Percentiles rank a stretch among this genome's conserved stretches.
Conservation (phyloP, 2,888 invertebrate genomes). For the Scotopteryx bipunctaria region DNA sequence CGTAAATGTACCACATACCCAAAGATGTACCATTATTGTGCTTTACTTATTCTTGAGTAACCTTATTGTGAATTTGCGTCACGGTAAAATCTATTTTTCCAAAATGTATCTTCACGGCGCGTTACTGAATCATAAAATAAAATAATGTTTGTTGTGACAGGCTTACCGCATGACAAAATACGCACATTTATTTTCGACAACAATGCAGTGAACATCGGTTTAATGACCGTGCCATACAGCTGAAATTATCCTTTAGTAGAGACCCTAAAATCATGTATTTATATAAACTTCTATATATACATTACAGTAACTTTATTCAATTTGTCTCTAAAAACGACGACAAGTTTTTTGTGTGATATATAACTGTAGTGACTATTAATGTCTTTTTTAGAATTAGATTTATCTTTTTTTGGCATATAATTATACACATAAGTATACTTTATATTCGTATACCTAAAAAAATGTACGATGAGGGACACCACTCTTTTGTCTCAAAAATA, state of each 20-base stretch:
- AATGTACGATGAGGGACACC: no score
- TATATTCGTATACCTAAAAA: no score
- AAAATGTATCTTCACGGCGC: constrained; percentile 73
- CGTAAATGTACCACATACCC: constrained; percentile 30
- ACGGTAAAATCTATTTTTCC: constrained; percentile 64
- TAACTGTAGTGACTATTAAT: no score
- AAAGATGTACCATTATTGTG: constrained; percentile 36
- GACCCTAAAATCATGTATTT: constrained; percentile 44
- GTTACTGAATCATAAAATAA: constrained; percentile 76
- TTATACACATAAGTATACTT: no score
- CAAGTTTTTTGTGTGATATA: no score
- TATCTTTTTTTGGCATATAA: no score
- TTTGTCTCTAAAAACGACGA: no score
- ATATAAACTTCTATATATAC: no score
- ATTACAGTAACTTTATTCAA: no score
- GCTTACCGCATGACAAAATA: constrained; percentile 76
- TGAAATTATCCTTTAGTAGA: constrained; percentile 66
- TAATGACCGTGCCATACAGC: constrained; percentile 70
- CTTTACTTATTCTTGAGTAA: constrained; percentile 47
- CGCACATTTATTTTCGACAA: constrained; percentile 75
- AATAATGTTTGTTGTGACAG: constrained; percentile 82
- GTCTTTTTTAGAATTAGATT: no score
- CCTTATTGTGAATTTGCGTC: constrained; percentile 56
- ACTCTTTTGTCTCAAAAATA: no score
- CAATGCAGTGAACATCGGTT: constrained; percentile 76